A percentile compares a stretch with the other conserved stretches of the same genome.
Evolutionary conservation across 2,797 vertebrate genomes (phyloP).

Genomic region (Chelonia mydas): DNA sequence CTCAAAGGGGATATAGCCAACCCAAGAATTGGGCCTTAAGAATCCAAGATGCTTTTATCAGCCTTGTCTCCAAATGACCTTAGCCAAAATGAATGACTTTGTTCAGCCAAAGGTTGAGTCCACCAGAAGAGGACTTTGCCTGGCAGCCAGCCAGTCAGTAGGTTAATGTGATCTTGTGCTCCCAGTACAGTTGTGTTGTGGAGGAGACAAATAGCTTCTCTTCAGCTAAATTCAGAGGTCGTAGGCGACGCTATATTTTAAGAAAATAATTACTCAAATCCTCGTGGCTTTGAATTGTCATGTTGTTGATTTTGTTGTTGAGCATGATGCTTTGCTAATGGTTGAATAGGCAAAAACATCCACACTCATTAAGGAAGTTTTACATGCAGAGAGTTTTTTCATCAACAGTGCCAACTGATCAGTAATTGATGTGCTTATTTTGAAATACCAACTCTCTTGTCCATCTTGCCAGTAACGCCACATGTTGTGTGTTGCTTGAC

Average conservation of each 20-base stretch:
- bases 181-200: background rate
- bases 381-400: no score
- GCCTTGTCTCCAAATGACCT: background rate
- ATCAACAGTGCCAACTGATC: no score
- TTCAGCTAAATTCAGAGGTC: background rate
- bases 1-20: fast-evolving
- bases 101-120: background rate
- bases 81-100: background rate
- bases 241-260: background rate
- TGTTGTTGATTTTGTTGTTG: background rate
- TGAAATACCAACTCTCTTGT: background rate
- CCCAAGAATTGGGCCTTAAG: background rate
- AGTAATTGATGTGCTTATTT: background rate
- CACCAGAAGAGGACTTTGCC: background rate
- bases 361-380: background rate
- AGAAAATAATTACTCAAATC: background rate
- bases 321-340: background rate
- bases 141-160: background rate
- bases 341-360: background rate
- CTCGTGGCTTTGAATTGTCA: background rate
- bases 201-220: background rate
- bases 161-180: background rate
- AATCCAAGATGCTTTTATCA: background rate
- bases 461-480: background rate
- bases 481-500: background rate